These are phyloP conservation scores for Apeira syringaria DNA, from an alignment of 2,888 invertebrate species.

Conservation along the genomic window DNA sequence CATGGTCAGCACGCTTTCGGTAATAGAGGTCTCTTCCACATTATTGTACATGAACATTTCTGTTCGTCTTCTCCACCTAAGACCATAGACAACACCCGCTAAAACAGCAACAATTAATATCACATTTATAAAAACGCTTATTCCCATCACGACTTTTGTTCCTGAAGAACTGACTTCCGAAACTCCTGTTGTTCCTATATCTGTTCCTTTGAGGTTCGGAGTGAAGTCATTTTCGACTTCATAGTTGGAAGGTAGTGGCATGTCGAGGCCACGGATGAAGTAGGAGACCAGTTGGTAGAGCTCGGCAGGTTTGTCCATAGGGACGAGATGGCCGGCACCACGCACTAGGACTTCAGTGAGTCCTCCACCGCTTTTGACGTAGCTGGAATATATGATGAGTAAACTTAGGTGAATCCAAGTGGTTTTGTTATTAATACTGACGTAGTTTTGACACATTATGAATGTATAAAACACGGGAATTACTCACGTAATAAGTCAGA, in stretches of 20 bases:
- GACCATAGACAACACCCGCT: constrained; percentile 40
- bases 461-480: too few species aligned
- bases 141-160: constrained; percentile 40
- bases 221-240: constrained; percentile 26
- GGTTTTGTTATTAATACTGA: too few species aligned
- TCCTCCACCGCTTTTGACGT: constrained; percentile 78
- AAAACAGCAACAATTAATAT: constrained; percentile 44
- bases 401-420: too few species aligned
- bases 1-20: constrained; percentile 43
- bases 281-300: constrained; percentile 51
- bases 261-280: constrained; percentile 50
- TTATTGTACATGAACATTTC: constrained; percentile 48
- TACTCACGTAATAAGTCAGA: too few species aligned
- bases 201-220: constrained; percentile 28
- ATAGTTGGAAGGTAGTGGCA: constrained; percentile 42
- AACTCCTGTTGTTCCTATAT: background rate
- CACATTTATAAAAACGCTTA: constrained; percentile 57
- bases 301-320: constrained; percentile 82
- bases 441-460: too few species aligned
- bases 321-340: constrained; percentile 85
- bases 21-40: constrained; percentile 46
- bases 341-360: constrained; percentile 83
- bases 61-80: constrained; percentile 48
- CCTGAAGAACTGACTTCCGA: constrained; percentile 16
- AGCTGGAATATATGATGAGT: constrained; percentile 58